Base-by-base conservation (phyloP, 2,797 vertebrate genomes). In the Tiaroga cobitis region DNA sequence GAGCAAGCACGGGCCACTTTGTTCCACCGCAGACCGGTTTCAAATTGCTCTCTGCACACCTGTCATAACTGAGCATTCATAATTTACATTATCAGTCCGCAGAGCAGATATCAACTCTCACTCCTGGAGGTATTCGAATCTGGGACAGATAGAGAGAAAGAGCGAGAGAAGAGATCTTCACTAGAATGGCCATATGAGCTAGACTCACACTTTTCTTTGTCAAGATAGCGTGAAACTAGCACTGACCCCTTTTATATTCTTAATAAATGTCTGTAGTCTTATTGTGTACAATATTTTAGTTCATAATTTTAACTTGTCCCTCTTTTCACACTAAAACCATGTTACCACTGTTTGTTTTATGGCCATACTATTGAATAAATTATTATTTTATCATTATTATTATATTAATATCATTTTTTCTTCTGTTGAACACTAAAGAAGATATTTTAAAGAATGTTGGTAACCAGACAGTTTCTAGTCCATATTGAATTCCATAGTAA, bases 51-150 rank as follows among this genome's bases (percentile, higher is more conserved):
- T 69, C 65, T 54, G 49, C 26, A 37, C 65, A 69, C 82, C 74
- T 78, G 82, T 84, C 82, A 78, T 78, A 78, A 78, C 74, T 32
- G 75, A 84, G 13, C 68, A 51, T 85, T 79, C 76, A 85, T 80
- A 26, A 80, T 87, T 80, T 83, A 83, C 34, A 79, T 65, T 74
- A 54, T 56, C 69, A 75, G 81, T 43, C 81, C 32, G 1, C 39
- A 61, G 51, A 72, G 51, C 65, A 68, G 83, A 83, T 74, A 80
- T 83, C 68, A 72, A 80, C 41, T 70, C 77, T 76, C 29, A 16
- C 51, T 54, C 51, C 70, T 61, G 24, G 49, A 61, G 79, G 82
- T 77, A 76, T 77, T 82, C 9, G 43, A 74, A 67, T 74, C 78
- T 80, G 83, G 83, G 83, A 85, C 83, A 49, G 72, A 43, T 46